These are phyloP conservation scores for Drosophila putrida DNA, from an alignment of 2,888 invertebrate genomes.

Conservation along the genomic window DNA sequence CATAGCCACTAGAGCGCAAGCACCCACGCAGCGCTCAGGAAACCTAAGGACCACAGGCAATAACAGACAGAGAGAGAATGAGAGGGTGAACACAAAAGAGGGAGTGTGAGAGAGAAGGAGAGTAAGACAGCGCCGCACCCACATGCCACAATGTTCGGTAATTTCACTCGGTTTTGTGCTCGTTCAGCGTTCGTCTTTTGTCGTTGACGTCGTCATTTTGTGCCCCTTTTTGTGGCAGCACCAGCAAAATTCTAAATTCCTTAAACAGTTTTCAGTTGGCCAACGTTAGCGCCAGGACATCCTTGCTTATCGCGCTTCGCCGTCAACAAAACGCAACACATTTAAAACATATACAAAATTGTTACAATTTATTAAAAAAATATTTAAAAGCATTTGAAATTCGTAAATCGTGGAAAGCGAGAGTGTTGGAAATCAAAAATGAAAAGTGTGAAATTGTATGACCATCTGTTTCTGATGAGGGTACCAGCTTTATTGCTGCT, in stretches of 20 bases:
- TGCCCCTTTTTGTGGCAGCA: constrained; percentile 54
- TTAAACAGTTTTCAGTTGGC: constrained; percentile 70
- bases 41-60: constrained; percentile 16
- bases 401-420: neutral
- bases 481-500: constrained; percentile 50
- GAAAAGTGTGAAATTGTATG: constrained; percentile 40
- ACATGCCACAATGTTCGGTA: constrained; percentile 44
- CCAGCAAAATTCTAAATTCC: constrained; percentile 51
- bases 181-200: constrained; percentile 24
- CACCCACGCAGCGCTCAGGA: constrained; percentile 51
- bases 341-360: neutral
- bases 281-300: constrained; percentile 60
- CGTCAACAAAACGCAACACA: constrained; percentile 2
- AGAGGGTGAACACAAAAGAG: too few species aligned
- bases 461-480: constrained; percentile 17
- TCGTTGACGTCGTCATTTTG: constrained; percentile 65
- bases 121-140: constrained; percentile 34
- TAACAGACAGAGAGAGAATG: neutral
- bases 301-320: constrained; percentile 27
- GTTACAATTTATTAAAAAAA: constrained; percentile 6
- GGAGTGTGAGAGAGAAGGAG: neutral
- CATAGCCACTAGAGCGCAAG: constrained; percentile 66
- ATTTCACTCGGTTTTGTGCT: constrained; percentile 22
- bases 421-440: constrained; percentile 1
- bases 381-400: neutral